A percentile compares a stretch with the other conserved stretches of the same genome.
phyloP scores from a whole-genome alignment of 2,113 vertebrate genomes.

The Paracanthobrama guichenoti region DNA sequence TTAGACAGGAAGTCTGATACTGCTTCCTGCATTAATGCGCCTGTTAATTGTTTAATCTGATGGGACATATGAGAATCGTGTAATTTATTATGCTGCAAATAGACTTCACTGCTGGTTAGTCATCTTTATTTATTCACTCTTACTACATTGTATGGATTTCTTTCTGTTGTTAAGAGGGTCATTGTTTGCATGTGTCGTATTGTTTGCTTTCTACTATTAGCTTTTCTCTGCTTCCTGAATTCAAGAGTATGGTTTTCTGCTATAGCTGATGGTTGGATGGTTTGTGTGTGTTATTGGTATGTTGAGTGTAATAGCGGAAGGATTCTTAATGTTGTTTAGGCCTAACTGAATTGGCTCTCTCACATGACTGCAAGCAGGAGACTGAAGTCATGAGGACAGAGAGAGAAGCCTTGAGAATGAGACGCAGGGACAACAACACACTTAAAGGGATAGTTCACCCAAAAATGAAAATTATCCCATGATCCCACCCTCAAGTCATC shows the following conservation, averaged over 20 bases:
- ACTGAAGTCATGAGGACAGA: constrained; percentile 32
- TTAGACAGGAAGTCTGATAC: not conserved
- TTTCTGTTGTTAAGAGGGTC: not conserved
- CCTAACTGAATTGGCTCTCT: constrained; percentile 46
- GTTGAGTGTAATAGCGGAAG: not conserved
- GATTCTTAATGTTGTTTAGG: constrained; percentile 32
- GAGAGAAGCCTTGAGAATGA: not conserved
- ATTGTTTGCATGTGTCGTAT: not conserved
- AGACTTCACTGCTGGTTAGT: not conserved
- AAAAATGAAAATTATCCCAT: no score
- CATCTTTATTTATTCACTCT: not conserved
- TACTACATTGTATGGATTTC: not conserved
- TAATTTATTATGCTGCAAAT: not conserved
- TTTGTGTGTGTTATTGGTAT: not conserved
- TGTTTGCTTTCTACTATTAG: not conserved
- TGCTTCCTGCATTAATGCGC: not conserved
- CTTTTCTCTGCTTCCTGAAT: not conserved
- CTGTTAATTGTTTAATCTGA: constrained; percentile 37
- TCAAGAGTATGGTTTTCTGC: constrained; percentile 4
- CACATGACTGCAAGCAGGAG: constrained; percentile 61
- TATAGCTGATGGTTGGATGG: not conserved
- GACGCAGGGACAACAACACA: not conserved
- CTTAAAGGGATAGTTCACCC: not conserved
- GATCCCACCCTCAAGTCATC: no score
- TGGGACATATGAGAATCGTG: not conserved